Evolutionary conservation across 1,140 invertebrate genomes (phyloP).

Genomic region (Samia ricini): DNA sequence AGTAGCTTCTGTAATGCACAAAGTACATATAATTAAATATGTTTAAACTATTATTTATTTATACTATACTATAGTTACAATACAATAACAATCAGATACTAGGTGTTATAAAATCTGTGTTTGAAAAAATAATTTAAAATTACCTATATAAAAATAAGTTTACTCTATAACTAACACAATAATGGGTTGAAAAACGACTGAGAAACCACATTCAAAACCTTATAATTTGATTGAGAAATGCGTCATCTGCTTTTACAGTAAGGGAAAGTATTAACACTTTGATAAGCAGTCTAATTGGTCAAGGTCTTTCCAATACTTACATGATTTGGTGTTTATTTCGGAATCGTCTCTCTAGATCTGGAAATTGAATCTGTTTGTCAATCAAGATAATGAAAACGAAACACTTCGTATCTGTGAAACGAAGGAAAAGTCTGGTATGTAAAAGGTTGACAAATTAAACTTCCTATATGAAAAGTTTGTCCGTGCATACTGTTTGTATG

Average conservation of each 20-base stretch:
- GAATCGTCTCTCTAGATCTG: neutral
- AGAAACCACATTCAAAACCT: no score
- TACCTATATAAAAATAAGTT: no score
- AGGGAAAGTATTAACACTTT: neutral
- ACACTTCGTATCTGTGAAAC: neutral
- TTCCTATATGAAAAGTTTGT: neutral
- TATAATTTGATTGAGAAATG: neutral
- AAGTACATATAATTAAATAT: neutral
- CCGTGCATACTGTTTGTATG: no score
- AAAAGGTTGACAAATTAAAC: neutral
- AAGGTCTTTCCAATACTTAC: constrained; percentile 1
- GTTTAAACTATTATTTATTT: no score
- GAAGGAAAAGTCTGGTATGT: no score
- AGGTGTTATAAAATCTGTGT: no score
- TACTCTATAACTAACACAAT: no score
- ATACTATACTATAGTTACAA: neutral
- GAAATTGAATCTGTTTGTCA: neutral
- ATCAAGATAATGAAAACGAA: neutral
- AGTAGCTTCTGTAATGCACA: constrained; percentile 1
- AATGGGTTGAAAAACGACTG: no score
- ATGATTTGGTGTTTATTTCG: neutral
- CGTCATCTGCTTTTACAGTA: neutral
- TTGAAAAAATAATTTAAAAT: no score
- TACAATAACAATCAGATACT: neutral
- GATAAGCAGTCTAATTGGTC: neutral